phyloP scores from a whole-genome alignment of 2,797 vertebrate species.

The Gallinago solitaria region DNA sequence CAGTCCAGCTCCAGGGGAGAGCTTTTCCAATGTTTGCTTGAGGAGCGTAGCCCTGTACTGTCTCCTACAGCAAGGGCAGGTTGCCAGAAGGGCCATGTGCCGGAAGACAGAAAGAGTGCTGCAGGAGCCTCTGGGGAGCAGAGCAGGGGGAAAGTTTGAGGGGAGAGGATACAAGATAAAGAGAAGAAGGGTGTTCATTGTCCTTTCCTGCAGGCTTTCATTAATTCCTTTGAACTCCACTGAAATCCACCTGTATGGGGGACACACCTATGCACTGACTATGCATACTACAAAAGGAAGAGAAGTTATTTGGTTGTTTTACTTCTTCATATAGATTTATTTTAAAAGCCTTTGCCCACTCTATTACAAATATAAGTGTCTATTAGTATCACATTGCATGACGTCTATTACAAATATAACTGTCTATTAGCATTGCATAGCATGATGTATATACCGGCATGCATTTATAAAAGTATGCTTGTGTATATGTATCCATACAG shows the following conservation, averaged over 20 bases:
- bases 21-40: background rate
- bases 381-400: background rate
- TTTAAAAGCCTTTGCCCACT: background rate
- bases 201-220: background rate
- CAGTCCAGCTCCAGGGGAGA: background rate
- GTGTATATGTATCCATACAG: background rate
- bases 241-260: background rate
- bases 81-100: background rate
- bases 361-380: background rate
- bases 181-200: background rate
- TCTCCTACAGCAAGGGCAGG: background rate
- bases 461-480: background rate
- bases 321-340: background rate
- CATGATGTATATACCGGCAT: background rate
- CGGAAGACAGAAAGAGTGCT: background rate
- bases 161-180: background rate
- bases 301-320: background rate
- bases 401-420: background rate
- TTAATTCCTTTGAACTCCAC: background rate
- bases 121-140: background rate
- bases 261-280: background rate
- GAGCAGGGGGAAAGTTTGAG: background rate
- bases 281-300: background rate
- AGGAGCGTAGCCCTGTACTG: rapidly evolving
- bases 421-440: background rate